A percentile compares a stretch with the other conserved stretches of the same genome.
Conservation (phyloP, 2,113 vertebrate species). For the Danionella cerebrum region DNA sequence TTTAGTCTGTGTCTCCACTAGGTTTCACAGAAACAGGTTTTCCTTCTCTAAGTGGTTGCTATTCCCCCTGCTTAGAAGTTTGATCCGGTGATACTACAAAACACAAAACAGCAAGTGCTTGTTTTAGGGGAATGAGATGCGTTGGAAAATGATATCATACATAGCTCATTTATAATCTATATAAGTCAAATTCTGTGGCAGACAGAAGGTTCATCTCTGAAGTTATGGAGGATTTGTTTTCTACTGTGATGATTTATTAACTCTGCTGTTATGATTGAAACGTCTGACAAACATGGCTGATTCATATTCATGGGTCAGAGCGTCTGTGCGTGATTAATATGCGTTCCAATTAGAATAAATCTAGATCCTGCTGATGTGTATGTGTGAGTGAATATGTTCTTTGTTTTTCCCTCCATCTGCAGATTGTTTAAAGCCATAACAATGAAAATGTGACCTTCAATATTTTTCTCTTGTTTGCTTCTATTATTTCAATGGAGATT, state of each 20-base stretch:
- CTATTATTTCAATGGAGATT: too few relatives aligned
- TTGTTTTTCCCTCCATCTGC: neutral
- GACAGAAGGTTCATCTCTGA: slow-evolving; percentile 1
- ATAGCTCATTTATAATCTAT: slow-evolving; percentile 22
- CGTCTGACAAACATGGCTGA: slow-evolving; percentile 6
- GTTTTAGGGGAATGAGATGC: slow-evolving; percentile 1
- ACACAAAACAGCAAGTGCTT: neutral
- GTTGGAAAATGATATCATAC: neutral
- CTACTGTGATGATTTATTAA: slow-evolving; percentile 9
- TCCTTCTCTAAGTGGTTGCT: neutral
- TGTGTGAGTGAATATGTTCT: neutral
- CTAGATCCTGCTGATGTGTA: neutral
- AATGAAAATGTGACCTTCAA: neutral
- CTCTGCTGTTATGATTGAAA: neutral
- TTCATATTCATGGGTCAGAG: neutral
- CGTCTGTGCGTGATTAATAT: neutral
- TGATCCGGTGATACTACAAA: slow-evolving; percentile 14
- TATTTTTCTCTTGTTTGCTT: too few relatives aligned
- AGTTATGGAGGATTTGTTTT: slow-evolving; percentile 12
- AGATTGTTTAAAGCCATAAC: neutral
- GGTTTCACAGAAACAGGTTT: neutral
- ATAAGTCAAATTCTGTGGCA: slow-evolving; percentile 4
- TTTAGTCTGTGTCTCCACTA: neutral
- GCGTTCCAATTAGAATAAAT: neutral
- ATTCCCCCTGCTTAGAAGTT: neutral